Base-by-base conservation (phyloP, 2,113 vertebrate genomes). In the Otocyon megalotis region DNA sequence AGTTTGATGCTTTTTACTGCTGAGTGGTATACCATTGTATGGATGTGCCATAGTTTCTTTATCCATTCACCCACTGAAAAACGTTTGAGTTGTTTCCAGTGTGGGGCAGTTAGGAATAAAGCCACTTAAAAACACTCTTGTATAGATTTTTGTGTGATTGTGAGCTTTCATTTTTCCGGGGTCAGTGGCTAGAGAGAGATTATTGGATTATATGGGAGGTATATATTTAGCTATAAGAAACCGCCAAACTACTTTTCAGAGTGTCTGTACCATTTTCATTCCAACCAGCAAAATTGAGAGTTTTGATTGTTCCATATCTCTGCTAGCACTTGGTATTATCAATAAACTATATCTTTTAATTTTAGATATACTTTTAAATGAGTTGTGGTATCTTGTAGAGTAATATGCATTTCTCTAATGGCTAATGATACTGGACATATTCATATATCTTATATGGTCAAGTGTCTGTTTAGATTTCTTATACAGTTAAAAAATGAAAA, bases 61-160 rank as follows among this genome's bases (percentile, higher is more conserved):
- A 71, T 92, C 90, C 86, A 90, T 80, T 92, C 10, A 69, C n/a
- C 32, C 15, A 37, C 24, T 94, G 76, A 94, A 86, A 50, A 96
- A 62, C 30, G 90, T 94, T 92, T 74, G 35, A 17, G 30, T 95
- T 94, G 60, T 96, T 96, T 88, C 81, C 35, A 72, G 17, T 72
- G 90, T 71, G 56, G 62, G 30, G 28, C 65, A 54, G 43, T 90
- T 93, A 84, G 88, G 22, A 97, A 80, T 93, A 76, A 20, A 79
- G 28, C 53, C 56, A 77, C 53, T 48, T 88, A 1, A 71, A 94
- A 80, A 92, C 30, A 84, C 93, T 96, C 17, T 48, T 77, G 2
- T 67, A 82, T 10, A 92, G 60, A 8, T 71, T 94, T 90, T 94
- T 92, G n/a, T 97, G 65, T 86, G 26, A 92, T 65, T 4, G 15